phyloP scores from a whole-genome alignment of 35 echinoderm and acorn worm genomes.

The Ptychodera flava region DNA sequence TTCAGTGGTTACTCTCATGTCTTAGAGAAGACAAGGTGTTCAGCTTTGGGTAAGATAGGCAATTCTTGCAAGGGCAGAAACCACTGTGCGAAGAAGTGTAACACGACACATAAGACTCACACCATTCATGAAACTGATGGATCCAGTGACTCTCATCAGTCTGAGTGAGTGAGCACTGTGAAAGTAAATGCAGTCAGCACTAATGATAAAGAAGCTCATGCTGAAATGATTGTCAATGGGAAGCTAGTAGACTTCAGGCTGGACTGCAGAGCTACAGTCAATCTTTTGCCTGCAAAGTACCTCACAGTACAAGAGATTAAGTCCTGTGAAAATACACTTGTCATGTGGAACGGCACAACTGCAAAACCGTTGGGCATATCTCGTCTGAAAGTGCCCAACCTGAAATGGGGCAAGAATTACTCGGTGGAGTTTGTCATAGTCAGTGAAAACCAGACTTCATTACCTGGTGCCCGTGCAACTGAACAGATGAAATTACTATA shows the following conservation, averaged over 20 bases:
- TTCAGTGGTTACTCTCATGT: slow-evolving; percentile 39
- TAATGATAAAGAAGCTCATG: too few species aligned
- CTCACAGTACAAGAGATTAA: too few species aligned
- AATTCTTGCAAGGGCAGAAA: slow-evolving; percentile 11
- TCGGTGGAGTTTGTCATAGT: slow-evolving; percentile 48
- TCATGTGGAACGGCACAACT: slow-evolving; percentile 31
- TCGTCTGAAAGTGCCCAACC: slow-evolving; percentile 9
- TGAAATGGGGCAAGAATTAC: slow-evolving; percentile 20
- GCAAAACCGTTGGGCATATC: not conserved
- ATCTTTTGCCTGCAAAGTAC: too few species aligned
- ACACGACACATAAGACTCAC: not conserved
- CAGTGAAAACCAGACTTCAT: slow-evolving; percentile 5
- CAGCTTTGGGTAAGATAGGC: slow-evolving; percentile 27
- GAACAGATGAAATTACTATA: slow-evolving; percentile 33
- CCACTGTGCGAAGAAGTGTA: slow-evolving; percentile 22
- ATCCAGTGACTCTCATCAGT: slow-evolving; percentile 10
- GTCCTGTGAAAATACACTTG: slow-evolving; percentile 14
- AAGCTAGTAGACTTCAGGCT: slow-evolving; percentile 11
- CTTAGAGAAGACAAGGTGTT: slow-evolving; percentile 29
- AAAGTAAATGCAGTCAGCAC: slow-evolving; percentile 4
- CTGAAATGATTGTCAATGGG: slow-evolving; percentile 4
- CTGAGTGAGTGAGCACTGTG: slow-evolving; percentile 16
- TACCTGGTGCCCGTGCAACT: not conserved
- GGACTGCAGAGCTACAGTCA: slow-evolving; percentile 20
- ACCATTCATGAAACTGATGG: slow-evolving; percentile 4